Conservation (phyloP, 2,888 invertebrate genomes). For the Cantharis lateralis region DNA sequence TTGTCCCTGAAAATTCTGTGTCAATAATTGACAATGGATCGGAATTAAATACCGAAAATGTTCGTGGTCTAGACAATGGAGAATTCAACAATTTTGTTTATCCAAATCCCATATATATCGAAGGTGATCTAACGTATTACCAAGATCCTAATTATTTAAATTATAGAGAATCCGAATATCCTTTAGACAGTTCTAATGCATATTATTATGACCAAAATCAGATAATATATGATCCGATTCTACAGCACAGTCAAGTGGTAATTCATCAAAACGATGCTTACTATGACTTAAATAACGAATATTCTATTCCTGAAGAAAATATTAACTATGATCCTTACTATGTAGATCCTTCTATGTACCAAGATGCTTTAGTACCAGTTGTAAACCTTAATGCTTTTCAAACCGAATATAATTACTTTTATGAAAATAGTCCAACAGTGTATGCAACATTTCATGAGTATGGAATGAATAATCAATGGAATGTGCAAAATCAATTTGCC, state of each 20-base stretch:
- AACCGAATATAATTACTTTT: background rate
- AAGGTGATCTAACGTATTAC: background rate
- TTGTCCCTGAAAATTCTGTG: background rate
- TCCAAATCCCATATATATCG: background rate
- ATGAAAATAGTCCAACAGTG: background rate
- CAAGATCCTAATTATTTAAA: background rate
- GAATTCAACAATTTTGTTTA: background rate
- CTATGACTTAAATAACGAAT: background rate
- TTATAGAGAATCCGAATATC: background rate
- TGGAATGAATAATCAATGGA: background rate
- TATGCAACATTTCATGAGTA: background rate
- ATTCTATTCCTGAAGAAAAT: background rate
- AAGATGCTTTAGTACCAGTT: background rate
- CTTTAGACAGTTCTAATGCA: background rate
- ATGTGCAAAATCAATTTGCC: background rate
- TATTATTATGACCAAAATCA: background rate
- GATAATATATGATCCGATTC: background rate
- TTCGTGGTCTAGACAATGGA: background rate
- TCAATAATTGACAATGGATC: background rate
- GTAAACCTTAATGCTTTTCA: background rate
- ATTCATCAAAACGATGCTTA: background rate
- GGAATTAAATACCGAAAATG: background rate
- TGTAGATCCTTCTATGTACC: background rate
- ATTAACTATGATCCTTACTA: background rate
- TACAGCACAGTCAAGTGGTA: background rate